Evolutionary conservation across 1,140 invertebrate genomes (phyloP), one percentile per base, ranked within the genome.

Genomic region (Drosophila pachea): DNA sequence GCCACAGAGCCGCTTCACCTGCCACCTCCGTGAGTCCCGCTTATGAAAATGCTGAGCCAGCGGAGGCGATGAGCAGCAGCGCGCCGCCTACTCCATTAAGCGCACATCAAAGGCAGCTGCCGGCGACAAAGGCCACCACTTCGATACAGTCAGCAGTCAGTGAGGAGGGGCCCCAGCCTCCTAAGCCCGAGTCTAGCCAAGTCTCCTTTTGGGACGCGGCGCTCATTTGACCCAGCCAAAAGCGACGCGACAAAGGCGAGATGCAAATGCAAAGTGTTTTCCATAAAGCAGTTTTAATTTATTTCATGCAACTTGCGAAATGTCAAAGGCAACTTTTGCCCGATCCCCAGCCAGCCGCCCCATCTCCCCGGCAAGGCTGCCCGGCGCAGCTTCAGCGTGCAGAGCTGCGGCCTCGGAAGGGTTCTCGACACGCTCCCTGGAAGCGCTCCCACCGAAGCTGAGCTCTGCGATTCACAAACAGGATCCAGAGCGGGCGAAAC

Each of bases 271-370:
- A 66, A 74, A 70, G 56, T 74, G 62, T 66, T 74, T 71, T 62
- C 49, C 63, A 52, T 65, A 56, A 66, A 75, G 78, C 78, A 82
- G 75, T 84, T 82, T 84, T 82, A 68, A 82, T 82, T 84, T 84
- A 84, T 82, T 84, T 82, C 78, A 75, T 82, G 79, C 79, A 78
- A 75, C 75, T 75, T 78, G 68, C 59, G 47, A 78, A 67, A 78
- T 84, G 79, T 82, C 78, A 82, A 82, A 82, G 79, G 79, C 79
- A 54, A 43, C 47, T n/a, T 31, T 8, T n/a, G 6, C 4, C 54
- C 7, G 32, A 35, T n/a, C 35, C 7, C 9, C 31, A 48, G 40
- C 48, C 40, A 43, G 9, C 12, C 40, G n/a, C 40, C 12, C 12
- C 14, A n/a, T n/a, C n/a, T n/a, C 12, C 40, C n/a, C 40, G n/a